phyloP scores from a whole-genome alignment of 2,888 invertebrate genomes.

The Dasysyrphus tricinctus region DNA sequence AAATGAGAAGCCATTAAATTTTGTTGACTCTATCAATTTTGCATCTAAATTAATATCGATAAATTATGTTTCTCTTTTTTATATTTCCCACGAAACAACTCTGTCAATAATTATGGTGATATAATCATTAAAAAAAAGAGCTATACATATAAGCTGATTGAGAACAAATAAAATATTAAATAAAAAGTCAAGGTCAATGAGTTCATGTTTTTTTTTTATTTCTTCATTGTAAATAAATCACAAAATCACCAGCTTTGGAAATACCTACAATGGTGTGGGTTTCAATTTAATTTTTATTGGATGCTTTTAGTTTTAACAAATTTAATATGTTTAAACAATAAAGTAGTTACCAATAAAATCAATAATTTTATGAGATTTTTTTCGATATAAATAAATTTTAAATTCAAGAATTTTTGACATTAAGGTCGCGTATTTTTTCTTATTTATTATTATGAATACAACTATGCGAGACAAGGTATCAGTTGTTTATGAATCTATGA shows the following conservation, averaged over 20 bases:
- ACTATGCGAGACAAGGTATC: too few species aligned
- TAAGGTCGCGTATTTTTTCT: too few species aligned
- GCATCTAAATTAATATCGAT: constrained; percentile 8
- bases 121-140: neutral
- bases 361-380: neutral
- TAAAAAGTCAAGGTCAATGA: constrained; percentile 8
- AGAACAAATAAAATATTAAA: neutral
- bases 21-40: constrained; percentile 19
- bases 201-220: neutral
- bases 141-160: neutral
- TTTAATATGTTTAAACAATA: neutral
- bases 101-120: neutral
- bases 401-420: too few species aligned
- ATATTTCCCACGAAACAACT: constrained; percentile 1
- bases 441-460: too few species aligned
- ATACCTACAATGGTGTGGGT: neutral
- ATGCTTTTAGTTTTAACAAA: neutral
- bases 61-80: neutral
- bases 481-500: too few species aligned
- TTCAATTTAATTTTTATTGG: neutral
- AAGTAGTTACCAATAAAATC: neutral
- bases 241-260: neutral
- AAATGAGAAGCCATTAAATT: constrained; percentile 9
- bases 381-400: neutral
- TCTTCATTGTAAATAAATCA: neutral